Base-by-base conservation (phyloP, 2,888 invertebrate genomes). In the Frankliniella fusca region DNA sequence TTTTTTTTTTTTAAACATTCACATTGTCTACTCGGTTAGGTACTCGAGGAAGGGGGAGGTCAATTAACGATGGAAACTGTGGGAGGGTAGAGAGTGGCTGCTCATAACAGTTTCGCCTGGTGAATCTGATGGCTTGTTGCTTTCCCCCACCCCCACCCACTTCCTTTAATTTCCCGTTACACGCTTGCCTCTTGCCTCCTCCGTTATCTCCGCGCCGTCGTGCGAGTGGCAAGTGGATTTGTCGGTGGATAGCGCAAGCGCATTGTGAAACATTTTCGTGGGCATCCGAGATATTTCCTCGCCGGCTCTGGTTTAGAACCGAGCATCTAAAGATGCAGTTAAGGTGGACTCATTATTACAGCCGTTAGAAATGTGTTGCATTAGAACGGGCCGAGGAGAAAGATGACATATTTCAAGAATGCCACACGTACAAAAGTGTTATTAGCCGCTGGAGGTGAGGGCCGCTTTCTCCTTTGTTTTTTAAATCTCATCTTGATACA, bases 391-490 rank as follows among this genome's bases (percentile, higher is more conserved):
- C 27, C 27, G 23, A 76, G 27, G n/a, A 23, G 27, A 76, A 76
- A 76, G 23, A 76, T 76, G 70, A 76, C 12, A 76, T 27, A 76
- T 76, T 27, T 23, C n/a, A 76, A 76, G 70, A 76, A 76, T 76
- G 70, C 70, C 23, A 76, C 70, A 76, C 70, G 70, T 76, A 76
- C 70, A 27, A 27, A 12, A 27, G 70, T 76, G 70, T 27, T 12
- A 23, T 12, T 76, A 76, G 70, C 70, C 12, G 27, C 27, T 27
- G 12, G n/a, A 76, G 70, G 70, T 76, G 12, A 76, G 70, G 12
- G 23, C 12, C 27, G 27, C 70, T 76, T 76, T 76, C 70, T 76
- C 70, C 70, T 76, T 10, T 76, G 23, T 76, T 27, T 76, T 23
- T 27, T 18, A 5, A 7, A 27, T 8, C 27, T 76, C 5, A 12